phyloP scores from a whole-genome alignment of 2,888 invertebrate species.

The Eurytoma adleriae region DNA sequence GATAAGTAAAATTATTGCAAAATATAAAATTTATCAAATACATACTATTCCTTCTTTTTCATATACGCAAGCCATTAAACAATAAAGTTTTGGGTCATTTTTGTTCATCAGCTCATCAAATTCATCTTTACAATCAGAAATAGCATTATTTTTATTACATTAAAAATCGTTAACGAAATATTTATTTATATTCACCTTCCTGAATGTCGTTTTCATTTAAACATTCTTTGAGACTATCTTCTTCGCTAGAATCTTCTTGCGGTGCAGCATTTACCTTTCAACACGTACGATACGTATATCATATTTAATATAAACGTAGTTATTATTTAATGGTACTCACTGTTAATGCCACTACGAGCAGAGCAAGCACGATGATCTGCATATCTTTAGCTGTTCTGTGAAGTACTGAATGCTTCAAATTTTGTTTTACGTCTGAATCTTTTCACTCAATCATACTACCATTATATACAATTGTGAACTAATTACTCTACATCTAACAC shows the following conservation, averaged over 20 bases:
- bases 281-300: neutral
- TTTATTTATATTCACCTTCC: conserved; percentile 13
- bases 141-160: neutral
- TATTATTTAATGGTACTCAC: neutral
- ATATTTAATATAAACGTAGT: neutral
- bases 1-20: neutral
- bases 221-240: conserved; percentile 11
- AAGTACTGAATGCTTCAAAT: neutral
- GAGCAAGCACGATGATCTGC: neutral
- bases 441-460: no score
- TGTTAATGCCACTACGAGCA: neutral
- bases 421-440: neutral
- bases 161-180: no score
- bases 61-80: conserved; percentile 32
- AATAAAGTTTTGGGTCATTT: conserved; percentile 11
- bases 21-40: neutral
- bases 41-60: conserved; percentile 33
- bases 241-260: neutral
- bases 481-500: no score
- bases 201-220: conserved; percentile 21
- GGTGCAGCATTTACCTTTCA: neutral
- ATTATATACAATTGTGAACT: no score
- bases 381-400: neutral
- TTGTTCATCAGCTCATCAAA: neutral
- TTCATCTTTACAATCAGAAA: conserved; percentile 9